Evolutionary conservation across 2,797 vertebrate genomes (phyloP).

Genomic region (Miichthys miiuy): DNA sequence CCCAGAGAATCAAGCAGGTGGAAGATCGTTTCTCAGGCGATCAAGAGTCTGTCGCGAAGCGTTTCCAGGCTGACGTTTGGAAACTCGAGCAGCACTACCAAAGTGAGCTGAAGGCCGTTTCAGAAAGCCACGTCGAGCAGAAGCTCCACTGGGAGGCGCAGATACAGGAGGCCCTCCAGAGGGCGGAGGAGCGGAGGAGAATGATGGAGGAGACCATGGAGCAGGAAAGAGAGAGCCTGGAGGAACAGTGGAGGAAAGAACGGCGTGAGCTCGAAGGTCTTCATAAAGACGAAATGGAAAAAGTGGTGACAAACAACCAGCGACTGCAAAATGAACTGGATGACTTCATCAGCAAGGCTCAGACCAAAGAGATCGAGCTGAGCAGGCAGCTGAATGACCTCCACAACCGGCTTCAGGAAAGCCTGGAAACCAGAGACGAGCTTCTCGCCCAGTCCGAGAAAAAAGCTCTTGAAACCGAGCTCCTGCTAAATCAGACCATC

Average conservation of each 20-base stretch:
- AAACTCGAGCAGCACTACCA: constrained; percentile 84
- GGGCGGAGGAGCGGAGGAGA: constrained; percentile 75
- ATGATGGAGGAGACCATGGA: constrained; percentile 74
- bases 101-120: constrained; percentile 81
- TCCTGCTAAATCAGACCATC: constrained; percentile 77
- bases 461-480: constrained; percentile 70
- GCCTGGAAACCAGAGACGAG: constrained; percentile 78
- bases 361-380: constrained; percentile 83
- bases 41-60: constrained; percentile 83
- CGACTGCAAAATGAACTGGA: constrained; percentile 85
- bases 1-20: constrained; percentile 87
- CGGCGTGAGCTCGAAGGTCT: constrained; percentile 80
- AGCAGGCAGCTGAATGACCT: constrained; percentile 83
- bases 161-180: constrained; percentile 81
- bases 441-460: constrained; percentile 70
- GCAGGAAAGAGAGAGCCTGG: constrained; percentile 72
- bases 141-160: constrained; percentile 85
- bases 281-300: constrained; percentile 81
- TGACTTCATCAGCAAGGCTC: constrained; percentile 69
- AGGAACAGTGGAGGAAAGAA: constrained; percentile 77
- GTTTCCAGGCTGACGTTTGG: constrained; percentile 82
- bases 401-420: constrained; percentile 79
- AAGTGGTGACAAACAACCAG: constrained; percentile 80
- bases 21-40: constrained; percentile 88
- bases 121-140: constrained; percentile 80